Evolutionary conservation across 2,113 vertebrate species (phyloP), one percentile per base, ranked within the genome.

Genomic region (Myrmophylax atrothorax): DNA sequence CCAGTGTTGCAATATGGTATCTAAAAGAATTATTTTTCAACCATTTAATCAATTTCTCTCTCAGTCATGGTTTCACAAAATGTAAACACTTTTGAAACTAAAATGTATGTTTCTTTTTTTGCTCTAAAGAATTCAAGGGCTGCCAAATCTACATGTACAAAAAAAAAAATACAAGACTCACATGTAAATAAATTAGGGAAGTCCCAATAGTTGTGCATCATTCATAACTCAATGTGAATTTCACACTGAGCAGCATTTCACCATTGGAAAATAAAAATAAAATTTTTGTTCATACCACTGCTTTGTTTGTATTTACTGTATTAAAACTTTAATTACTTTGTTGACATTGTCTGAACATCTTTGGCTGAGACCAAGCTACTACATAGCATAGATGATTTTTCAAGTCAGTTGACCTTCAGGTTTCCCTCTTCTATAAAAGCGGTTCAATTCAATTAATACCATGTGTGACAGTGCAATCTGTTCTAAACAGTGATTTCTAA

Each of bases 191-290:
- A 96, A 73, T 94, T 94, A 97, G 91, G 96, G 88, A 97, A 95
- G 94, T 93, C 96, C 95, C 95, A 93, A 93, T 89, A 97, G 96
- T 90, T 98, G 96, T 98, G 93, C 96, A 97, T 97, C 94, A 0
- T 97, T 97, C 96, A 97, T 96, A 97, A 97, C 96, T 97, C 81
- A 96, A 95, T 98, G 96, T 97, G 97, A 96, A 91, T 95, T 98
- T 97, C 95, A 98, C 97, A 97, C 86, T 97, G 87, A 98, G 92
- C 74, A 95, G 95, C 95, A 96, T 97, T 97, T 97, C 97, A 98
- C 93, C 97, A 96, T 80, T 95, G 96, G 93, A 95, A 98, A 97
- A 97, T 82, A 96, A 94, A 97, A 98, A 98, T 98, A 97, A 98
- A 97, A 52, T 93, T 94, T 97, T 98, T 98, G 89, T 98, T 97